phyloP scores from a whole-genome alignment of 1,140 invertebrate species.

The Drosophila nannoptera region DNA sequence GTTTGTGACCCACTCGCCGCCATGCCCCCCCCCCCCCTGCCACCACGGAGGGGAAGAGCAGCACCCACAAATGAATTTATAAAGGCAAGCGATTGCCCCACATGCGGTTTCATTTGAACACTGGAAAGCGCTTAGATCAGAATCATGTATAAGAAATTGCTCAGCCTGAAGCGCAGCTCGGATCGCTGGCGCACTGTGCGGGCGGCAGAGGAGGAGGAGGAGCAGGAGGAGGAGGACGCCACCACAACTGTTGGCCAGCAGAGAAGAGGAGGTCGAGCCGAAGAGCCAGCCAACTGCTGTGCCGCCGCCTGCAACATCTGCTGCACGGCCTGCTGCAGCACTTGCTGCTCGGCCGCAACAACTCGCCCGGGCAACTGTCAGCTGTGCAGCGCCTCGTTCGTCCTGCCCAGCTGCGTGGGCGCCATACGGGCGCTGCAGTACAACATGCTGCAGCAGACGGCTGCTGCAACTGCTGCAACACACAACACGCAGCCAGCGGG shows the following conservation, averaged over 20 bases:
- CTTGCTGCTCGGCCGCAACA: conserved; percentile 14
- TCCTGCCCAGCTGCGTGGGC: conserved; percentile 66
- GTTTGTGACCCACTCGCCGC: conserved; percentile 47
- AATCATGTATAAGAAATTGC: conserved; percentile 69
- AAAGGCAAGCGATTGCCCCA: conserved; percentile 40
- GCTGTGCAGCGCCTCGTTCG: conserved; percentile 50
- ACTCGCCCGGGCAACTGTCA: conserved; percentile 20
- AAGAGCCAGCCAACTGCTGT: background rate
- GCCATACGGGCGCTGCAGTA: conserved; percentile 63
- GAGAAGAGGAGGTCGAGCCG: too few species aligned
- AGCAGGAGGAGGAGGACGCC: too few species aligned
- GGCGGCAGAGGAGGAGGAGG: background rate
- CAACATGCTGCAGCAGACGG: conserved; percentile 17
- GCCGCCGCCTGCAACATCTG: background rate
- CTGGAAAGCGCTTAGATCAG: conserved; percentile 38
- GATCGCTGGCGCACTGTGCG: conserved; percentile 33
- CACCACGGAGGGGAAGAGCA: too few species aligned
- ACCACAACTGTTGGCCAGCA: background rate
- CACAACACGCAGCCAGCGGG: background rate
- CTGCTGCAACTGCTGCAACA: background rate
- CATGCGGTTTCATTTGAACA: conserved; percentile 37
- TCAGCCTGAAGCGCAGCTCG: conserved; percentile 47
- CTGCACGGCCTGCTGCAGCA: background rate
- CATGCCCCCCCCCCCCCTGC: conserved; percentile 4
- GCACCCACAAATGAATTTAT: conserved; percentile 46